Base-by-base conservation (phyloP, 2,888 invertebrate genomes). In the Oxycera nigricornis region DNA sequence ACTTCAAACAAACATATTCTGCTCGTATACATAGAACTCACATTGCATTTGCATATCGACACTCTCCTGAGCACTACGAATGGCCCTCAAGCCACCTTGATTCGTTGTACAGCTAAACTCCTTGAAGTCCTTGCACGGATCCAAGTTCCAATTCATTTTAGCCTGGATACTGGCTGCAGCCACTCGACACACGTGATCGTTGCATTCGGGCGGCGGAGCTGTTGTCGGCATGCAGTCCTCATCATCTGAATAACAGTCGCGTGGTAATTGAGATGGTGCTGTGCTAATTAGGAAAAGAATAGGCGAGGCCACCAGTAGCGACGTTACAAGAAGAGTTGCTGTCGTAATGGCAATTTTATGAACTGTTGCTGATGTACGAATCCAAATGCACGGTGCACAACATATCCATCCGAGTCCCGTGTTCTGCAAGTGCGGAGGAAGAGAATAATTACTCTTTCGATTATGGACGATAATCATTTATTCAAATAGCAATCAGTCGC, bases 291-390 rank as follows among this genome's bases (percentile, higher is more conserved):
- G 84, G 81, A 89, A 89, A 39, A 89, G 82, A 35, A 89, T 89
- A 6, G 89, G 89, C 39, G 89, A 89, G 35, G 89, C 89, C 74
- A 89, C 89, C 76, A 89, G 83, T 57, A 89, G 82, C 3, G 88
- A 88, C 74, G 88, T 89, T 57, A 89, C 89, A 75, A 89, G 81
- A n/a, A 89, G 81, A 75, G 89, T 89, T 35, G 88, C 89, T 76
- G 88, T 86, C 50, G 88, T 88, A 74, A 89, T 86, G 14, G 88
- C 86, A 76, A 89, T 88, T 83, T 88, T 88, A 82, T 88, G 89
- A 57, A 89, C 88, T 50, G 89, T 87, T 75, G 87, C 86, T 78
- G 88, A 88, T 26, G 87, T 86, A 14, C 87, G 83, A 14, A 89
- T 80, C 88, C 89, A 89, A 28, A 85, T 83, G 76, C 89, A 89